A percentile compares a stretch with the other conserved stretches of the same genome.
Conservation (phyloP, 1,140 invertebrate genomes). For the Drosophila oshimai region DNA sequence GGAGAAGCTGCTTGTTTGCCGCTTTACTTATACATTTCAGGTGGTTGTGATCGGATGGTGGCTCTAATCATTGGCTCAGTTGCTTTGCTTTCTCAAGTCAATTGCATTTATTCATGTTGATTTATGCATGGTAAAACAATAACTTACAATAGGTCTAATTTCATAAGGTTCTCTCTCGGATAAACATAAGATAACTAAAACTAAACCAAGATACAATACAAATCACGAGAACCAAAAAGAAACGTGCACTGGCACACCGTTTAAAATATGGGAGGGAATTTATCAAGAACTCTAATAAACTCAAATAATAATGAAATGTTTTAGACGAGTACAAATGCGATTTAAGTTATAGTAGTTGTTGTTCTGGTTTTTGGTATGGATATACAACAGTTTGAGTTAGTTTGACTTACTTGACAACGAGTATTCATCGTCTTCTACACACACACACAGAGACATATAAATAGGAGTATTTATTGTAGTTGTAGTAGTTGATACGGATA, state of each 20-base stretch:
- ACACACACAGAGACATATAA: constrained; percentile 77
- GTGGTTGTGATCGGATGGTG: constrained; percentile 33
- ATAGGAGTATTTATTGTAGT: constrained; percentile 73
- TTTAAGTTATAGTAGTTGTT: constrained; percentile 25
- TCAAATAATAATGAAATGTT: constrained; percentile 38
- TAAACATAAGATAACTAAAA: constrained; percentile 6
- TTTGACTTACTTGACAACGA: constrained; percentile 82
- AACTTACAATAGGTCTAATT: constrained; percentile 43
- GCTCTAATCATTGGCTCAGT: constrained; percentile 44
- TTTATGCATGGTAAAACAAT: constrained; percentile 44
- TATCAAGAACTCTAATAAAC: constrained; percentile 35
- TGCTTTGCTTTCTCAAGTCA: constrained; percentile 47
- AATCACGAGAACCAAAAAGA: constrained; percentile 15
- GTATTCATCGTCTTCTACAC: constrained; percentile 82
- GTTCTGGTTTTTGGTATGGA: constrained; percentile 28
- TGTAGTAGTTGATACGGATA: constrained; percentile 59
- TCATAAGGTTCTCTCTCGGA: not conserved
- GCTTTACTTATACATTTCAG: not conserved
- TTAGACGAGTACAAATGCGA: constrained; percentile 54
- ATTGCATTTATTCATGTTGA: constrained; percentile 42
- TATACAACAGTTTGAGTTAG: constrained; percentile 61
- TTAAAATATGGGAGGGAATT: constrained; percentile 10
- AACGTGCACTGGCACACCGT: constrained; percentile 69
- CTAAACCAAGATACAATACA: constrained; percentile 38
- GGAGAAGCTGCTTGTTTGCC: constrained; percentile 16